Evolutionary conservation across 2,888 invertebrate genomes (phyloP).

Genomic region (Rhingia rostrata): DNA sequence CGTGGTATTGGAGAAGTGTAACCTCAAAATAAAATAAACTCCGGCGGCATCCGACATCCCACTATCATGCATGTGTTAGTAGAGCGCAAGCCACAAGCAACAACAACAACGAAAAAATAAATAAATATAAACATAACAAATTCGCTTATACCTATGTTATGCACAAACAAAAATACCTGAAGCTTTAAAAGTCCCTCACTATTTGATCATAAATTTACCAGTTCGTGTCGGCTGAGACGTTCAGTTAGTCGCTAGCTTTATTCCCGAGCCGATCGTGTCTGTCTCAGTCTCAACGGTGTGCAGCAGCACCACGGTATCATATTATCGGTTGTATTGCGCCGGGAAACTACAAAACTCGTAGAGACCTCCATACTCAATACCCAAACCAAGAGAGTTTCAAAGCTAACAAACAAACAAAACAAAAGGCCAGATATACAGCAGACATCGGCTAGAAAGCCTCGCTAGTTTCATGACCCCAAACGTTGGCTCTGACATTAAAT

Average conservation of each 20-base stretch:
- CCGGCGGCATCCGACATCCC: background rate
- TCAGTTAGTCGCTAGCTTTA: conserved; percentile 71
- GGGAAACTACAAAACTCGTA: conserved; percentile 30
- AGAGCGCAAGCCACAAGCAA: conserved; percentile 48
- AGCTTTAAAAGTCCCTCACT: conserved; percentile 67
- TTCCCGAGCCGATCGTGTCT: conserved; percentile 58
- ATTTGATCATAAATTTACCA: conserved; percentile 70
- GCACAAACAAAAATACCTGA: conserved; percentile 58
- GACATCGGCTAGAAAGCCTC: conserved; percentile 35
- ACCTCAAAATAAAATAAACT: conserved; percentile 41
- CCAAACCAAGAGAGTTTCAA: background rate
- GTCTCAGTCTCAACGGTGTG: conserved; percentile 25
- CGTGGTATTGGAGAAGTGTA: conserved; percentile 37
- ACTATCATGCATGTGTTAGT: conserved; percentile 35
- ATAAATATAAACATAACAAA: conserved; percentile 45
- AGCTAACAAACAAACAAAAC: conserved; percentile 28
- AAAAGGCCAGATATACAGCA: conserved; percentile 14
- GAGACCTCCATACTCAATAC: background rate
- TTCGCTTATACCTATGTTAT: conserved; percentile 55
- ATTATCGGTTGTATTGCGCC: conserved; percentile 11
- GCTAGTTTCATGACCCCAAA: conserved; percentile 72
- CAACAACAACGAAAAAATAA: background rate
- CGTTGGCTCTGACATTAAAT: conserved; percentile 66
- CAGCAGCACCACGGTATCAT: background rate
- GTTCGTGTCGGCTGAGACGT: conserved; percentile 62